A percentile compares a stretch with the other conserved stretches of the same genome.
Evolutionary conservation across 2,888 invertebrate species (phyloP).

Genomic region (Melanargia galathea): DNA sequence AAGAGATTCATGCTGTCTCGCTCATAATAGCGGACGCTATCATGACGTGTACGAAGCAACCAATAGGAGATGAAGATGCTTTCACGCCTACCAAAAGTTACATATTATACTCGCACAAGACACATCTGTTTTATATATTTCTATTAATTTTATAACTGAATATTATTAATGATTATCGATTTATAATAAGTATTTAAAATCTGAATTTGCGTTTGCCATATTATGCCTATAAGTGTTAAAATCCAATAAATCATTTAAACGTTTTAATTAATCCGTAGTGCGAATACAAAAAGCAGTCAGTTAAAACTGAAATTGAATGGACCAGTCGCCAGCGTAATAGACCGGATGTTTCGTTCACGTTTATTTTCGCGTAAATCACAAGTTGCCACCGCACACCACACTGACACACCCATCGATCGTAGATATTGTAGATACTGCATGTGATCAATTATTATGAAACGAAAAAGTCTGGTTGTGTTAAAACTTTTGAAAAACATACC

Average conservation of each 20-base stretch:
- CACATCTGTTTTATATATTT: too few species aligned
- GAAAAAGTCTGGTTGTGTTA: background rate
- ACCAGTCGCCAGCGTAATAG: conserved; percentile 34
- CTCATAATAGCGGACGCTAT: too few species aligned
- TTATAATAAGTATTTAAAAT: conserved; percentile 1
- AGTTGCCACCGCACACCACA: conserved; percentile 33
- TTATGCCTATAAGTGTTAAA: background rate
- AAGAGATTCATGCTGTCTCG: too few species aligned
- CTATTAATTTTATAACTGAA: too few species aligned
- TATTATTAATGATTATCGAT: too few species aligned
- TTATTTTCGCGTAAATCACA: conserved; percentile 39
- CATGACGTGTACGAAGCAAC: too few species aligned
- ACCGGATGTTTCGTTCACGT: conserved; percentile 32
- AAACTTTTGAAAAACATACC: too few species aligned
- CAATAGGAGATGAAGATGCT: too few species aligned
- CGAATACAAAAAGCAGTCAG: conserved; percentile 13
- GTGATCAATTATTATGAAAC: conserved; percentile 4
- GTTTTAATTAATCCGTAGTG: conserved; percentile 16
- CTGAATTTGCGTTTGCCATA: background rate
- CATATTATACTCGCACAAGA: too few species aligned
- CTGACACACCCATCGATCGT: conserved; percentile 35
- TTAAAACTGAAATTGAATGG: conserved; percentile 28
- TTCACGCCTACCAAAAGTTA: too few species aligned
- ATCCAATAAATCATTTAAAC: conserved; percentile 10
- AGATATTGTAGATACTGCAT: conserved; percentile 26